Evolutionary conservation across 2,888 invertebrate genomes (phyloP).

Genomic region (Scrobipalpa atriplicella): DNA sequence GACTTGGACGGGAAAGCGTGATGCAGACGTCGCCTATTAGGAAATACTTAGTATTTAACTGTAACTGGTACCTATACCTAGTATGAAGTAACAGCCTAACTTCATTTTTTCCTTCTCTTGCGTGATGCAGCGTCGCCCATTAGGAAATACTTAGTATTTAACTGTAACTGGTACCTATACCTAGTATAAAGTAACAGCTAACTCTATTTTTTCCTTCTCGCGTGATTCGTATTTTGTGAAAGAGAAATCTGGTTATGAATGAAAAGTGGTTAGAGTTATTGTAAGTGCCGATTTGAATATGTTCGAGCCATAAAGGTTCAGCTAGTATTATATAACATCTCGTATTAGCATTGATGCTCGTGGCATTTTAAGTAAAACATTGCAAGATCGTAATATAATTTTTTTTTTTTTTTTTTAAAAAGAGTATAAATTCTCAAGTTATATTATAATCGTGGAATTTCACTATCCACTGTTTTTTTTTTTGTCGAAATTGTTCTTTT

Average conservation of each 20-base stretch:
- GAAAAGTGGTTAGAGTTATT: background rate
- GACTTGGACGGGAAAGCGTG: constrained; percentile 71
- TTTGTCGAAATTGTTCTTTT: background rate
- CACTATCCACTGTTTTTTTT: background rate
- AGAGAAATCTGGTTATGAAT: background rate
- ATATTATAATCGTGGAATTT: no score
- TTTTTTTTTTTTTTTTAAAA: background rate
- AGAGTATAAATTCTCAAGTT: no score
- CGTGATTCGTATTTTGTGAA: background rate
- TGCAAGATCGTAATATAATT: background rate
- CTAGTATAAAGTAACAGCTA: constrained; percentile 17
- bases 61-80: constrained; percentile 16
- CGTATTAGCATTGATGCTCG: no score
- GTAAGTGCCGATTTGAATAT: background rate
- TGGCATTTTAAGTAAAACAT: background rate
- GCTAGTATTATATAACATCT: no score
- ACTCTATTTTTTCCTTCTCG: no score
- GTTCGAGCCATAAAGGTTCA: background rate
- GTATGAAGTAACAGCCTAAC: constrained; percentile 1
- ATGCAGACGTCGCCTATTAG: constrained; percentile 36
- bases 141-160: constrained; percentile 11
- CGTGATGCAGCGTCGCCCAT: constrained; percentile 50
- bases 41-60: constrained; percentile 8
- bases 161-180: constrained; percentile 15
- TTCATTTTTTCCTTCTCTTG: background rate